Evolutionary conservation across 1,140 invertebrate genomes (phyloP), one percentile per base, ranked within the genome.

Genomic region (Nebria ingens): DNA sequence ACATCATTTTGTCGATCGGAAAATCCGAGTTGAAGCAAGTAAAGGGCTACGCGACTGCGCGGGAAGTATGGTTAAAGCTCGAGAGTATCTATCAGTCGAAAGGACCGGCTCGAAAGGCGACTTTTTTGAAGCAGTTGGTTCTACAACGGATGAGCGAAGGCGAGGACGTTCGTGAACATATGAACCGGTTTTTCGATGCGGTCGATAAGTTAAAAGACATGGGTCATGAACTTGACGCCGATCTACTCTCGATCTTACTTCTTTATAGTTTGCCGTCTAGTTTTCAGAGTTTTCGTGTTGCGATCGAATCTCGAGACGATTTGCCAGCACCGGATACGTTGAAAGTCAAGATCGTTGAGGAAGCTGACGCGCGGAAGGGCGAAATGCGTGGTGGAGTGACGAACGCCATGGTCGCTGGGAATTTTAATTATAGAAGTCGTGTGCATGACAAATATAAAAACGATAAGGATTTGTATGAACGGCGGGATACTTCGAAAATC

Each of bases 341-440:
- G 11, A 59, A 62, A 51, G 59, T 63, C 2, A 68, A 70, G 61
- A 67, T 68, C 19, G 19, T 65, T 9, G 66, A 68, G 60, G 63
- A 69, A 51, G 40, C 17, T 55, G 60, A 69, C 40, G 59, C 62
- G 19, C 52, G 63, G 19, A 54, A 53, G 42, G 50, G 45, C 0
- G 49, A 51, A 22, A 49, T 21, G 11, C 19, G 13, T 19, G 19
- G 21, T 45, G 42, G 22, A 15, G 13, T 15, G 17, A 40, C 52
- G 29, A 52, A 57, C 19, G 51, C 51, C 2, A 53, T 57, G 56
- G 20, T 45, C 51, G 52, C 38, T 17, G 53, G n/a, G n/a, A n/a
- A n/a, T n/a, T n/a, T n/a, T n/a, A n/a, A n/a, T n/a, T n/a, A n/a
- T n/a, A n/a, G 42, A 17, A 40, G 23, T 25, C 22, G 19, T 15